These are phyloP conservation scores for Platycnemis pennipes DNA, from an alignment of 2,888 invertebrate species.

Conservation along the genomic window DNA sequence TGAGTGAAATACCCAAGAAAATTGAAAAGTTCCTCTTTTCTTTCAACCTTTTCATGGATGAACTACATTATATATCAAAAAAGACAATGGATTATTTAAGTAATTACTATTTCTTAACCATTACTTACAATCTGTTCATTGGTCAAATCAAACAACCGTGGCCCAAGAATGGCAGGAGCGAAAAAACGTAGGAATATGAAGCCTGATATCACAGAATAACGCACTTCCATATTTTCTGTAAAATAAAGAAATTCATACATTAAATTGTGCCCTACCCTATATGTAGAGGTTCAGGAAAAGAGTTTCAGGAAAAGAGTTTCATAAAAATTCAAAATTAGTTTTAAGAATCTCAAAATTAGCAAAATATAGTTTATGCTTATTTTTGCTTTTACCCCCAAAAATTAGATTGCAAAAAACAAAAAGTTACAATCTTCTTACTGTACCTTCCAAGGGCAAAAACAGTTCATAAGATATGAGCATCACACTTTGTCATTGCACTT, in stretches of 20 bases:
- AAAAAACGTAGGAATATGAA: slow-evolving; percentile 96
- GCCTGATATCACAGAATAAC: slow-evolving; percentile 95
- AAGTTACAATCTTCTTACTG: too few relatives aligned
- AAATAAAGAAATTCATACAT: slow-evolving; percentile 70
- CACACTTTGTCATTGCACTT: too few relatives aligned
- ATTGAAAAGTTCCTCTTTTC: background rate
- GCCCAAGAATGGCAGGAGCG: slow-evolving; percentile 95
- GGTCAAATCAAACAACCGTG: slow-evolving; percentile 93
- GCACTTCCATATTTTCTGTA: slow-evolving; percentile 91
- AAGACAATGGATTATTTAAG: background rate
- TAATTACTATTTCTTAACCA: background rate
- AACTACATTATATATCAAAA: background rate
- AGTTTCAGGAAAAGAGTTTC: too few relatives aligned
- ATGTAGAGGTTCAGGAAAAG: too few relatives aligned
- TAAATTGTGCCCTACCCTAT: too few relatives aligned
- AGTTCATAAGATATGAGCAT: too few relatives aligned
- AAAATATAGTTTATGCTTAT: too few relatives aligned
- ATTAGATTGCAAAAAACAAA: too few relatives aligned
- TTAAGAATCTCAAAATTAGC: too few relatives aligned
- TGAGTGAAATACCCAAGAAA: background rate
- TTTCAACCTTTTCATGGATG: background rate
- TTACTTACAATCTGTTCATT: slow-evolving; percentile 91
- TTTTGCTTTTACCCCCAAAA: too few relatives aligned
- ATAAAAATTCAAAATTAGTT: too few relatives aligned
- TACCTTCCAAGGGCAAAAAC: too few relatives aligned